Percentiles rank a stretch among this genome's conserved stretches.
Evolutionary conservation across 2,888 invertebrate species (phyloP).

Genomic region (Portevinia maculata): DNA sequence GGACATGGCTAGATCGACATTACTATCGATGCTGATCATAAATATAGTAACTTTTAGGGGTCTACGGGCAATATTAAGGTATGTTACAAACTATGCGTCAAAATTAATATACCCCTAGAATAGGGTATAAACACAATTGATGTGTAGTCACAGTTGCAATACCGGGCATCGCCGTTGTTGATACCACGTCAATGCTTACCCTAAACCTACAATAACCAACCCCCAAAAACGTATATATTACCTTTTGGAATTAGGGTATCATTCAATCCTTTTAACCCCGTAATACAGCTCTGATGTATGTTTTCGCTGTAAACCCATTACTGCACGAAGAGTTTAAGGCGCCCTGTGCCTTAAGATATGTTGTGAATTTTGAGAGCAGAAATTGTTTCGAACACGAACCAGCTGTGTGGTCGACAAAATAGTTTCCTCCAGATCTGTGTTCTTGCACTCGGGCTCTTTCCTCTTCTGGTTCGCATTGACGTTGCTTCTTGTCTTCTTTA

Average conservation of each 20-base stretch:
- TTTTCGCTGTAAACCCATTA: background rate
- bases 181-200: too few relatives aligned
- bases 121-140: too few relatives aligned
- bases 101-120: too few relatives aligned
- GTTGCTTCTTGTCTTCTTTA: conserved; percentile 24
- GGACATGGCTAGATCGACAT: too few relatives aligned
- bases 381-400: conserved; percentile 25
- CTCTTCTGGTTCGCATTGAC: conserved; percentile 1
- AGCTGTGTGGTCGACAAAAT: conserved; percentile 35
- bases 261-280: background rate
- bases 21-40: too few relatives aligned
- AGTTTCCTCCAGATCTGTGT: conserved; percentile 25
- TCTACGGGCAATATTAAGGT: too few relatives aligned
- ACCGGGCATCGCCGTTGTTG: too few relatives aligned
- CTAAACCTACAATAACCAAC: too few relatives aligned
- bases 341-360: conserved; percentile 20
- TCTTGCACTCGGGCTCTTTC: conserved; percentile 1
- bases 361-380: conserved; percentile 8
- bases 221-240: too few relatives aligned
- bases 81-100: too few relatives aligned
- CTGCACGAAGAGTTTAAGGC: conserved; percentile 33
- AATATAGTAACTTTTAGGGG: too few relatives aligned
- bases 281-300: background rate
- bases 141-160: too few relatives aligned
- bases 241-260: background rate